Base-by-base conservation (phyloP, 2,888 invertebrate genomes). In the Chymomyza fuscimana region DNA sequence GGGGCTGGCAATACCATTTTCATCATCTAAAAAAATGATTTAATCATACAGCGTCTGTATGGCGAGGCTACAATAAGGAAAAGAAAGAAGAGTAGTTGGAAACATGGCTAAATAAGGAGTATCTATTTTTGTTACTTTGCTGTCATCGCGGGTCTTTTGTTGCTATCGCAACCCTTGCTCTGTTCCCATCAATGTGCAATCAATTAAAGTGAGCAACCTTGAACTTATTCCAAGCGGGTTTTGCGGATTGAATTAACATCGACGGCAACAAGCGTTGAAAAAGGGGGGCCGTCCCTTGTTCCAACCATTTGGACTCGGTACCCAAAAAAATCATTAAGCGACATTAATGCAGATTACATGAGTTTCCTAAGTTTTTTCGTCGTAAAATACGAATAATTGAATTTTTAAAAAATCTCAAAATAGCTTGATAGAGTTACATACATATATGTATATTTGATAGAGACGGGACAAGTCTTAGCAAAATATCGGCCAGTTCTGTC, bases 161-260 rank as follows among this genome's bases (percentile, higher is more conserved):
- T 52, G 52, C n/a, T 52, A 22, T 22, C 22, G 19, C 54, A 19
- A 10, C 54, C 22, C 15, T 25, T 58, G 58, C 7, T 32, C 12
- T 15, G 25, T 58, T 29, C 82, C 63, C 82, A 86, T 86, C 88
- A 81, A 78, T 80, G 78, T 74, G 82, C 76, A 76, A 83, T 79
- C 79, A 86, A 83, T 82, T 85, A 86, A 85, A 85, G 80, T 79
- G 80, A 82, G 78, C 85, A 89, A 87, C 89, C 89, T 89, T 89
- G 89, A 89, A 89, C 89, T 88, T 81, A 77, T 81, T 82, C 75
- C 79, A 78, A 83, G 83, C 82, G 83, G 79, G 77, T 83, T 83
- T 81, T 69, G 75, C 79, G 77, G 79, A 80, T 83, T 76, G 83
- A 84, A 82, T 84, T 80, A 81, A 72, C 4, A 3, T 25, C 25